Base-by-base conservation (phyloP, 2,113 vertebrate genomes). In the Phyllopteryx taeniolatus region DNA sequence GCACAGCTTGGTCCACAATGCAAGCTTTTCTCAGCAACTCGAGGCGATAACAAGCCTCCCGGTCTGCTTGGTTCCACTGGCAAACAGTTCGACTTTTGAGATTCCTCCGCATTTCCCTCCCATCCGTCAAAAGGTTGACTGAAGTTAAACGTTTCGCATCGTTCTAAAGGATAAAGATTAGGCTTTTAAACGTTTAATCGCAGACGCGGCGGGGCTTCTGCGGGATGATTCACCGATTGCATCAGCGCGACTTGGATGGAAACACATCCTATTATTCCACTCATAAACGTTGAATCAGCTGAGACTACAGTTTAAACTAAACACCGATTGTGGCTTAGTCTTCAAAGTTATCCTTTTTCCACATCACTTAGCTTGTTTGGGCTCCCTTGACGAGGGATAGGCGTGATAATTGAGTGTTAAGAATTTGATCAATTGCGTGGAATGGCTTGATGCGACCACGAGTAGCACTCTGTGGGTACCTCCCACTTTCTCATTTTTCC, bases 171-270 rank as follows among this genome's bases (percentile, higher is more conserved):
- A 39, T 63, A 39, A 63, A 42, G 19, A 43, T 20, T 35, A 42
- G 19, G 11, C 22, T 59, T 44, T 65, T 65, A 46, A 65, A 22
- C 11, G 42, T 65, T 65, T 65, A 44, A 65, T 65, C 63, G n/a
- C 42, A n/a, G 63, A 27, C 11, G 12, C 22, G 4, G 5, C 22
- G 1, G 19, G 2, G 13, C 20, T 65, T 65, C n/a, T n/a, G 12
- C 11, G 5, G 42, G 63, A 1, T 20, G 63, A 44, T 65, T 65
- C 42, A 13, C 19, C 5, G 11, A 44, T 65, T 65, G 42, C 63
- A 46, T 22, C 42, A 46, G 5, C n/a, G n/a, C 35, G 19, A 43
- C 42, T 64, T 64, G 19, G 20, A 44, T 13, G 14, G 43, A 44
- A n/a, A 39, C 35, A 4, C 6, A 62, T 39, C 19, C 20, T 15